Conservation (phyloP, 2,888 invertebrate genomes). For the Leptinotarsa juncta region DNA sequence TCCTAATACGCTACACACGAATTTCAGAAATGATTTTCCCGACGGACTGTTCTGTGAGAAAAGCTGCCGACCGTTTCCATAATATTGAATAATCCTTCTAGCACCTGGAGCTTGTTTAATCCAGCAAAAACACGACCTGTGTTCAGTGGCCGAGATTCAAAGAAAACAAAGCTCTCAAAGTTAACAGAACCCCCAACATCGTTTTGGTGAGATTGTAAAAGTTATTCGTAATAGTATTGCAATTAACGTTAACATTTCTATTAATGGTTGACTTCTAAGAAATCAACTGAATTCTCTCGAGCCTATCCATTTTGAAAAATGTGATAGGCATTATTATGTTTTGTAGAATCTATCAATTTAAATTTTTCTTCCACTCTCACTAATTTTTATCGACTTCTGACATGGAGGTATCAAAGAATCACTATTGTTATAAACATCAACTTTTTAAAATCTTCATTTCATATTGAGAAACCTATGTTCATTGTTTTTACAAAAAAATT, state of each 20-base stretch:
- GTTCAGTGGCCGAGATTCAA: slow-evolving; percentile 9
- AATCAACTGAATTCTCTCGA: no score
- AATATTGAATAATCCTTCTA: slow-evolving; percentile 14
- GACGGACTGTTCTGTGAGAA: neutral
- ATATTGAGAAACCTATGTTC: no score
- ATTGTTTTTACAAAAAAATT: no score
- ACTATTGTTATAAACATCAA: no score
- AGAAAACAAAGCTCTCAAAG: slow-evolving; percentile 12
- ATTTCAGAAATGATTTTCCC: neutral
- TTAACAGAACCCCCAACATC: neutral
- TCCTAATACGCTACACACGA: slow-evolving; percentile 4
- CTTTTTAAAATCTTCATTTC: no score
- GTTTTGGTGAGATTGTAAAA: neutral
- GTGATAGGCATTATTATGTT: no score
- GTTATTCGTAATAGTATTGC: neutral
- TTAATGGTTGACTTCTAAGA: neutral
- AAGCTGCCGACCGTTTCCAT: slow-evolving; percentile 1
- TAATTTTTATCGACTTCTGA: no score
- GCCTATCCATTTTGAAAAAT: no score
- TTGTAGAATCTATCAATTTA: no score
- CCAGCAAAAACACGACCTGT: slow-evolving; percentile 13
- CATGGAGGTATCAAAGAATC: no score
- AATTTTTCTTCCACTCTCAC: no score
- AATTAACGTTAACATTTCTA: neutral
- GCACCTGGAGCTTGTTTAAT: slow-evolving; percentile 17